Base-by-base conservation (phyloP, 2,888 invertebrate genomes). In the Blastobasis lacticolella region DNA sequence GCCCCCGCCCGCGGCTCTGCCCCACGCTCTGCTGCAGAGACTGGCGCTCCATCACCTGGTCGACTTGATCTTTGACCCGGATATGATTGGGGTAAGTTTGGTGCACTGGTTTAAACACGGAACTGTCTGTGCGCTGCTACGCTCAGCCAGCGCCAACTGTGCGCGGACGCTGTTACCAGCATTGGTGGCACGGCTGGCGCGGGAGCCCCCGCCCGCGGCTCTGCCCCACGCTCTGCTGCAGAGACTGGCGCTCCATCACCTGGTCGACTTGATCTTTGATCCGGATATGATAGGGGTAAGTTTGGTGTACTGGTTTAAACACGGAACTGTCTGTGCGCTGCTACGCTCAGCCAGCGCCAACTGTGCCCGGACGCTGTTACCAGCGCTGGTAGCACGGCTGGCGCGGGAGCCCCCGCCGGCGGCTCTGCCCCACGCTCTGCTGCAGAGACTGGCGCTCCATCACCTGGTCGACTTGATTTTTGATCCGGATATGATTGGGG, bases 381-480 rank as follows among this genome's bases (percentile, higher is more conserved):
- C 87, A 1, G 67, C 73, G 4, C 71, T 91, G 46, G 79, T 90
- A 5, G 69, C 89, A 38, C 73, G 89, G 50, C 75, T 90, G 67
- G 88, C 89, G 60, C 70, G 85, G 46, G 87, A 89, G 50, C 87
- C 90, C 0, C 74, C 86, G 0, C 89, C 91, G 0, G 81, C 83
- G 1, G 89, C 89, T 8, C 64, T 90, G 45, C 84, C 89, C 0
- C 85, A 88, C 49, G 88, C 88, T 0, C 57, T 88, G 51, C 64
- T 88, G 53, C 87, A 87, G 55, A 58, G 83, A 38, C 69, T 87
- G 5, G 80, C 87, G 0, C 52, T 88, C 51, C 86, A 86, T 50
- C 81, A 87, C 45, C 65, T 88, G 1, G 75, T 87, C 0, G 86
- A 87, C 52, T 69, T 88, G 1, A 75, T 88, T 42, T 86, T 88